Evolutionary conservation across 53 echinoderm and acorn worm genomes (phyloP).

Genomic region (Zoroaster sp.): DNA sequence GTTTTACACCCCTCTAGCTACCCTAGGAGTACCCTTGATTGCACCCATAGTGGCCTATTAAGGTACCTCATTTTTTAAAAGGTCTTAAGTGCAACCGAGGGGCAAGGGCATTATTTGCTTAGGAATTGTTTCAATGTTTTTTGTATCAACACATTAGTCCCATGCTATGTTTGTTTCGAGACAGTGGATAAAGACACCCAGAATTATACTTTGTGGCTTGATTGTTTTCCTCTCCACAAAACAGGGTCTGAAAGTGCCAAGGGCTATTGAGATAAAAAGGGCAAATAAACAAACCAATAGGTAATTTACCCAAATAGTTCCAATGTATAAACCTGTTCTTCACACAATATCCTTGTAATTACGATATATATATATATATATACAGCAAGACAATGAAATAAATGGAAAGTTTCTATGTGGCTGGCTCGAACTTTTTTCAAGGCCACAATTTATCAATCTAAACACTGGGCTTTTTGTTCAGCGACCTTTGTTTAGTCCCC

Average conservation of each 20-base stretch:
- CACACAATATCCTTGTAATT: no score
- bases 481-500: no score
- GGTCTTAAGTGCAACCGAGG: neutral
- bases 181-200: neutral
- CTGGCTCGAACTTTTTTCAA: no score
- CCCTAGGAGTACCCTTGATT: constrained; percentile 1
- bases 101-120: constrained; percentile 4
- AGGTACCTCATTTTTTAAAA: neutral
- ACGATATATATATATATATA: no score
- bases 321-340: neutral
- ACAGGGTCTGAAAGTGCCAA: neutral
- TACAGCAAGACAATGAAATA: no score
- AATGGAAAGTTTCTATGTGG: no score
- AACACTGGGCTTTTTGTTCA: no score
- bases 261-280: neutral
- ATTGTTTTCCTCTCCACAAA: neutral
- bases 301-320: neutral
- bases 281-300: neutral
- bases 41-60: constrained; percentile 2
- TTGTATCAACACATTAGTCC: constrained; percentile 20
- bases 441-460: no score
- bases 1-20: neutral
- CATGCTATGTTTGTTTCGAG: neutral
- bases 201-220: neutral
- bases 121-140: constrained; percentile 26